Evolutionary conservation across 2,797 vertebrate species (phyloP), one percentile per base, ranked within the genome.

Genomic region (Orientallactaga sibirica): DNA sequence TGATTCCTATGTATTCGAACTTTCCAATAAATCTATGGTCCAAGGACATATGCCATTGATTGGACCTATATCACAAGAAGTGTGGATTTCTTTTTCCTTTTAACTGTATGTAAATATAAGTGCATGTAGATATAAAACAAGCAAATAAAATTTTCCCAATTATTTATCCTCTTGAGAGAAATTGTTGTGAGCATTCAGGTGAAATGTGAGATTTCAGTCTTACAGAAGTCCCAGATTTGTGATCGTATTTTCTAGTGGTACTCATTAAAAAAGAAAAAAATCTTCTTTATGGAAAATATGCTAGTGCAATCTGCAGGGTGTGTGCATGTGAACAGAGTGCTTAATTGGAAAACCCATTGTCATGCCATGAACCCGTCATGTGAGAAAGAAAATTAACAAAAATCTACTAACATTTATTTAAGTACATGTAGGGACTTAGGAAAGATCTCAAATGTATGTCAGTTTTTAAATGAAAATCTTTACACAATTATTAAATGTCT

Each of bases 391-490:
- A 93, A 37, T 55, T 76, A 92, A 76, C 7, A 89, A 33, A 27
- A 81, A 95, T 16, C 61, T 88, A 85, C 18, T 77, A 18, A 43
- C 4, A 48, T 61, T 58, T 76, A 22, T 70, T 66, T n/a, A 84
- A 93, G 22, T 78, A 74, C 19, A 61, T 52, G 3, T 24, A 91
- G 33, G 29, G 89, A 74, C 9, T 90, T 66, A 91, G 11, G 9
- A 73, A n/a, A 89, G 7, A 1, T 71, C 78, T 82, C 24, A 73
- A 70, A 87, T 8, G 7, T 66, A 76, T 67, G 71, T 29, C 52
- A 86, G 27, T 79, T 86, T 81, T 87, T 88, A 76, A 94, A 67
- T 80, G 78, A 90, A 55, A 33, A 25, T 87, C 74, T 93, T 76
- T 29, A 91, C 25, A 61, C 12, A 62, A 24, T 70, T 90, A 61